phyloP scores from a whole-genome alignment of 2,888 invertebrate species.

The Amphipyra tragopoginis region DNA sequence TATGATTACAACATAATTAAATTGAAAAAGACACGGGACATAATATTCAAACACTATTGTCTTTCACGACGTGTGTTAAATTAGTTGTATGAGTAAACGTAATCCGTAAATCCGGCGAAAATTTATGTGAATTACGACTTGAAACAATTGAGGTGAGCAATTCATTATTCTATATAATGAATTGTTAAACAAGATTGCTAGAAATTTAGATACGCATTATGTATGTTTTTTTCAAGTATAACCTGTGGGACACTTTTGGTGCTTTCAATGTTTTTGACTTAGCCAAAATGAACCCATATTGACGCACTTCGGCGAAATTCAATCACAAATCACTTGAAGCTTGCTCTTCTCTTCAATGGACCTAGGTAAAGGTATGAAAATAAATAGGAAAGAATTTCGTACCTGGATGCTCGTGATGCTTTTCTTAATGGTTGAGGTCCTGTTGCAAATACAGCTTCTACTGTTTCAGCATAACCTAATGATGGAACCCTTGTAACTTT shows the following conservation, averaged over 20 bases:
- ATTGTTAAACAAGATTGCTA: too few relatives aligned
- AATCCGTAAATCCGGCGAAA: not conserved
- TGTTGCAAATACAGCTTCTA: conserved; percentile 90
- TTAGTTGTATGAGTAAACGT: not conserved
- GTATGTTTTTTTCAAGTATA: too few relatives aligned
- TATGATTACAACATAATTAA: not conserved
- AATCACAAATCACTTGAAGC: too few relatives aligned
- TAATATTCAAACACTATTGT: conserved; percentile 38
- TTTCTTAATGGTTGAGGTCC: conserved; percentile 88
- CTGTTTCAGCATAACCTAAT: conserved; percentile 91
- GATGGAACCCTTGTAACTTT: conserved; percentile 86
- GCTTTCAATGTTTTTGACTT: too few relatives aligned
- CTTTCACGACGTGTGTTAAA: conserved; percentile 15
- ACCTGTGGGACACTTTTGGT: too few relatives aligned
- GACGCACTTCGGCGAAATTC: too few relatives aligned
- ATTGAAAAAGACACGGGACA: conserved; percentile 2
- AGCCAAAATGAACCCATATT: too few relatives aligned
- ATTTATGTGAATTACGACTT: conserved; percentile 5
- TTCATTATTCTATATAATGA: too few relatives aligned
- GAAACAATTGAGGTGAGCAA: too few relatives aligned
- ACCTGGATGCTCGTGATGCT: conserved; percentile 92
- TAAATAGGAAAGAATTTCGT: conserved; percentile 65
- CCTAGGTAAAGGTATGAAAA: too few relatives aligned
- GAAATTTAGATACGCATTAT: too few relatives aligned
- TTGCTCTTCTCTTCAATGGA: too few relatives aligned